Base-by-base conservation (phyloP, 2,113 vertebrate genomes). In the Salvelinus namaycush region DNA sequence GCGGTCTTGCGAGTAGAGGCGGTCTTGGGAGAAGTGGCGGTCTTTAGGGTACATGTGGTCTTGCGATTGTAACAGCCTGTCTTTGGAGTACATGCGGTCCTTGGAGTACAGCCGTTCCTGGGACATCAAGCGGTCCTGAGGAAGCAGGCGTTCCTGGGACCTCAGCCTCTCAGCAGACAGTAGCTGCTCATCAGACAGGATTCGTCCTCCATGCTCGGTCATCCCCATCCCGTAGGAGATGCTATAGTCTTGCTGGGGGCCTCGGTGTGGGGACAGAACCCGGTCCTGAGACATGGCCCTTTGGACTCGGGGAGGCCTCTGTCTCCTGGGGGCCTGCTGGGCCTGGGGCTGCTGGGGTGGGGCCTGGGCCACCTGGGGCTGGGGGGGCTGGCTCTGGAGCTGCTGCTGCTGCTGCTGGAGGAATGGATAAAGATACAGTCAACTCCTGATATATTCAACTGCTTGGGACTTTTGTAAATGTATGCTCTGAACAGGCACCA, bases 261-360 rank as follows among this genome's bases (percentile, higher is more conserved):
- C 87, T 78, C 94, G 94, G 81, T 95, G 91, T 0, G 96, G 96
- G 66, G 97, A 97, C 81, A 99, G 90, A 70, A 98, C 97, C 0
- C 97, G 94, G 90, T 99, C 97, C 89, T 99, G 97, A 71, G 97
- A 99, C 97, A 99, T 99, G 91, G 97, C 98, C 85, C 98, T 90
- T 75, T 98, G 95, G 72, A 97, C 97, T 0, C 97, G 93, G 7
- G 95, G 95, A 0, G 97, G 97, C 51, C 97, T 84, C 80, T 98
- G 96, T 65, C 96, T 90, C 2, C 95, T 94, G 78, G 92, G 86
- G 11, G 87, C 84, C 65, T 84, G 89, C 66, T 85, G 89, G 80
- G 91, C 91, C 84, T 92, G 92, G 0, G 91, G 89, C 1, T 87
- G 79, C 79, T 86, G 86, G 51, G 85, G 27, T 34, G 89, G 84